Evolutionary conservation across 1,140 invertebrate genomes (phyloP).

Genomic region (Scaptomyza hsui): DNA sequence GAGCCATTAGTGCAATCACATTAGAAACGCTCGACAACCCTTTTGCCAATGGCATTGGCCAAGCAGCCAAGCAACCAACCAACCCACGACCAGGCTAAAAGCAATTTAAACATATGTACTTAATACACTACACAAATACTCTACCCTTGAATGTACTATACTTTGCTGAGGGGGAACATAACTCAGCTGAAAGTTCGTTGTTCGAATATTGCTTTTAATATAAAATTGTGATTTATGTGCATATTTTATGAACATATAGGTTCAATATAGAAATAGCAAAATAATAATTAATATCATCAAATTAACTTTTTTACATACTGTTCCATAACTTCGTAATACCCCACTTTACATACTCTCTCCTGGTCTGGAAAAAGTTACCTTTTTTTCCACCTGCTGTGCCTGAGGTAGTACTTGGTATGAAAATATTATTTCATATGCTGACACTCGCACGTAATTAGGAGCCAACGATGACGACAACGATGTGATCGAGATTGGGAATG

Average conservation of each 20-base stretch:
- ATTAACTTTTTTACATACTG: neutral
- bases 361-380: conserved; percentile 3
- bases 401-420: conserved; percentile 53
- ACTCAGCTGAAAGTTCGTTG: too few relatives aligned
- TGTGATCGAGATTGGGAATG: neutral
- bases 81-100: conserved; percentile 15
- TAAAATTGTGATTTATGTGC: too few relatives aligned
- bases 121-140: neutral
- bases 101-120: neutral
- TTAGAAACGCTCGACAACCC: conserved; percentile 76
- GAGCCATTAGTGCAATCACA: conserved; percentile 82
- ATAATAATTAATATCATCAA: too few relatives aligned
- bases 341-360: neutral
- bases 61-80: conserved; percentile 10
- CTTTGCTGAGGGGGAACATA: too few relatives aligned
- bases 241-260: too few relatives aligned
- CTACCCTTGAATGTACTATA: neutral
- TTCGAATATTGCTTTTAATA: too few relatives aligned
- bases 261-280: too few relatives aligned
- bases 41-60: conserved; percentile 42
- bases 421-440: conserved; percentile 82
- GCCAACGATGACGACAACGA: conserved; percentile 13
- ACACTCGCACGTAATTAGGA: conserved; percentile 80
- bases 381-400: conserved; percentile 23
- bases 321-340: neutral